Base-by-base conservation (phyloP, 2,888 invertebrate species). In the Chouioia cunea region DNA sequence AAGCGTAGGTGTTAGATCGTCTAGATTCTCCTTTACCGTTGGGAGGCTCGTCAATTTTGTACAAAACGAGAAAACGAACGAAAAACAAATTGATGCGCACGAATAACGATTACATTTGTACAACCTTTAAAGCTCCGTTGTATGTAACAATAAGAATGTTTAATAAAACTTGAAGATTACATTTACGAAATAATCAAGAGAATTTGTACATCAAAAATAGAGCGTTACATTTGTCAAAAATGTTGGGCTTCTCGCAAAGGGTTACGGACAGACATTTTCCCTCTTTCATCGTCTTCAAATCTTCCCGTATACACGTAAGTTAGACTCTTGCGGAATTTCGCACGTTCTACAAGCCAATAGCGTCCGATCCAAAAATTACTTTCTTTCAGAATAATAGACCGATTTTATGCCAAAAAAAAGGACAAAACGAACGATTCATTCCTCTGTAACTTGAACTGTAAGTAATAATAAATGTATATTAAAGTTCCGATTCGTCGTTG, bases 361-460 rank as follows among this genome's bases (percentile, higher is more conserved):
- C 52, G 70, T 65, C 50, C 64, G 65, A 70, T 70, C 63, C 57
- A 70, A 70, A 60, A 56, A 70, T 60, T 65, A 65, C 70, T 65
- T 60, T 59, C 10, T 65, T 65, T 23, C 60, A 53, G 6, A 15
- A 44, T 46, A 65, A 65, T 60, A 65, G 62, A 66, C 36, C 47
- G 57, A 66, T 50, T 47, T 71, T 57, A 71, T 71, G 71, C 71
- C 71, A 71, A 71, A 71, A 27, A n/a, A 58, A 20, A 52, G 47
- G 18, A 57, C 2, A 58, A 52, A 46, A 23, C 4, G 36, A 71
- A 57, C 57, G n/a, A 44, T 70, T 65, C 53, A 60, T 71, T 66
- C 66, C 62, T 66, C 62, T 71, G 71, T 71, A 71, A 71, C 52
- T 65, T 36, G 66, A 46, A 57, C 18, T 66, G 71, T 69, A 64